phyloP scores from a whole-genome alignment of 1,140 invertebrate genomes.

The Diplogasteroides magnus region DNA sequence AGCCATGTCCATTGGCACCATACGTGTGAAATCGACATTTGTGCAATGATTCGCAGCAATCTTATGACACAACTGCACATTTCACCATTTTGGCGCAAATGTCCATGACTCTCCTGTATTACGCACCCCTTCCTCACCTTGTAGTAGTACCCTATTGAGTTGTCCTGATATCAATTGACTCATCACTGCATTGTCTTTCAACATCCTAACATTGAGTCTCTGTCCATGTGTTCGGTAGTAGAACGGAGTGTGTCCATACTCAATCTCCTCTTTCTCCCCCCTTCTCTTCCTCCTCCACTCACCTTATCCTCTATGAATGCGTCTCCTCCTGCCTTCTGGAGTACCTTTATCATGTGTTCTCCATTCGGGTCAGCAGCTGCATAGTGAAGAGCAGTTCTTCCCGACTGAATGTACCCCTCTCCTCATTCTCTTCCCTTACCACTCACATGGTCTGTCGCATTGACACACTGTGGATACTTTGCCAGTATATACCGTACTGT shows the following conservation, averaged over 20 bases:
- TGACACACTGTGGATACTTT: slow-evolving; percentile 70
- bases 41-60: too few relatives aligned
- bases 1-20: background rate
- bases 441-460: slow-evolving; percentile 72
- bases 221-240: slow-evolving; percentile 55
- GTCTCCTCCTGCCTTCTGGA: slow-evolving; percentile 52
- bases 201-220: slow-evolving; percentile 49
- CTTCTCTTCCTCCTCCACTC: slow-evolving; percentile 1
- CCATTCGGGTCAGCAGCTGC: slow-evolving; percentile 54
- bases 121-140: too few relatives aligned
- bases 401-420: too few relatives aligned
- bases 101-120: too few relatives aligned
- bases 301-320: slow-evolving; percentile 55
- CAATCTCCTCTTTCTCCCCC: slow-evolving; percentile 3
- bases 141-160: slow-evolving; percentile 45
- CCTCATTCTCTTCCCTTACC: too few relatives aligned
- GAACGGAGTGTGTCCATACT: slow-evolving; percentile 54
- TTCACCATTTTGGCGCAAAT: too few relatives aligned
- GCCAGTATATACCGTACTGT: slow-evolving; percentile 66
- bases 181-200: slow-evolving; percentile 55
- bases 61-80: too few relatives aligned
- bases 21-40: background rate
- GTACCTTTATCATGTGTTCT: slow-evolving; percentile 55
- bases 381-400: slow-evolving; percentile 50
- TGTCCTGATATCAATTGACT: slow-evolving; percentile 54